Conservation (phyloP, 1,140 invertebrate genomes). For the Episyrphus balteatus region DNA sequence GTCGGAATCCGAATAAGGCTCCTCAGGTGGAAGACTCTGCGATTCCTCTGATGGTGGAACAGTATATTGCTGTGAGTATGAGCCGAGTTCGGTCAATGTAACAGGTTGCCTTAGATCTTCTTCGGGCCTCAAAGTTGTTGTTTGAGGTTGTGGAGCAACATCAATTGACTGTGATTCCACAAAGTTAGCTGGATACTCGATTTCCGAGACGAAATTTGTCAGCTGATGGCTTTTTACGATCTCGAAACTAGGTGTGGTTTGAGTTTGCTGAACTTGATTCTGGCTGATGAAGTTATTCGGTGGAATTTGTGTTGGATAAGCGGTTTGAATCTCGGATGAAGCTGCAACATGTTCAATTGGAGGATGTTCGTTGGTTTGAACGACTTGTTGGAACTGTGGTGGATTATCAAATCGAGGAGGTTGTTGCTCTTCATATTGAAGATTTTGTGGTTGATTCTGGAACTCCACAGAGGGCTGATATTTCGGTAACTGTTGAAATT, state of each 20-base stretch:
- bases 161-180: conserved; percentile 52
- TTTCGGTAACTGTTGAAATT: neutral
- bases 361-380: conserved; percentile 8
- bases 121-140: neutral
- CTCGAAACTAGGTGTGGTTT: conserved; percentile 32
- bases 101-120: neutral
- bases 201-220: conserved; percentile 48
- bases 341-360: conserved; percentile 23
- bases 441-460: neutral
- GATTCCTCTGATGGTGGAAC: conserved; percentile 26
- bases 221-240: conserved; percentile 48
- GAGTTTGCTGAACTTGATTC: conserved; percentile 2
- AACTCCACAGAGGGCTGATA: neutral
- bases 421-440: conserved; percentile 2
- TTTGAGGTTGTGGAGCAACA: conserved; percentile 4
- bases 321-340: conserved; percentile 21
- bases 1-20: conserved; percentile 39
- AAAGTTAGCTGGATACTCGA: conserved; percentile 52
- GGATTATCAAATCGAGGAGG: conserved; percentile 3
- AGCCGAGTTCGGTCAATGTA: neutral
- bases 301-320: conserved; percentile 4
- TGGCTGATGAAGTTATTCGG: conserved; percentile 1
- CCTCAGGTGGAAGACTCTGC: conserved; percentile 18
- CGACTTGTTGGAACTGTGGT: conserved; percentile 13
- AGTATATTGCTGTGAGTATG: neutral